Percentiles rank a stretch among this genome's conserved stretches.
Evolutionary conservation across 2,888 invertebrate species (phyloP).

Genomic region (Tholera decimalis): DNA sequence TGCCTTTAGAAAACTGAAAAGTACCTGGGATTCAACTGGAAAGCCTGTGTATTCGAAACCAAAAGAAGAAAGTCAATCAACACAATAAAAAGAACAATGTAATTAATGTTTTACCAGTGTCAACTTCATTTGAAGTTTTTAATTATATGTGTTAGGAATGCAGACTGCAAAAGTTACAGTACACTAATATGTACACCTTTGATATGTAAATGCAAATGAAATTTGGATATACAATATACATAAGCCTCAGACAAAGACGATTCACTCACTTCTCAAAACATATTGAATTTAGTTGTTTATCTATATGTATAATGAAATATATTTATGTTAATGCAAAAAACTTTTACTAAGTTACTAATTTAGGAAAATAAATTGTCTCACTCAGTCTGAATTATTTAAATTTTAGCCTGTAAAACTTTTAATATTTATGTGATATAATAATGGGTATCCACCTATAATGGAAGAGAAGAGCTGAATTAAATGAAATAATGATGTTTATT

Average conservation of each 20-base stretch:
- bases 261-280: not conserved
- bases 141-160: not conserved
- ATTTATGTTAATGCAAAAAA: not conserved
- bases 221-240: not conserved
- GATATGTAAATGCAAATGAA: not conserved
- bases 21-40: conserved; percentile 92
- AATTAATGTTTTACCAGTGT: not conserved
- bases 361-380: not conserved
- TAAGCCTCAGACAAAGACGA: not conserved
- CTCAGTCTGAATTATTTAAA: not conserved
- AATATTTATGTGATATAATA: too few relatives aligned
- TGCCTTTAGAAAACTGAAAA: conserved; percentile 95
- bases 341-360: not conserved
- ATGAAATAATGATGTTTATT: too few relatives aligned
- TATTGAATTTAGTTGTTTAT: conserved; percentile 2
- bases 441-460: too few relatives aligned
- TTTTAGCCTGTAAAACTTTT: not conserved
- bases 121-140: not conserved
- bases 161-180: not conserved
- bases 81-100: conserved; percentile 17
- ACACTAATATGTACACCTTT: not conserved
- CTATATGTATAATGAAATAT: not conserved
- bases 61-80: conserved; percentile 59
- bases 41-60: conserved; percentile 90
- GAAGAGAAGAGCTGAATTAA: too few relatives aligned